phyloP scores from a whole-genome alignment of 2,888 invertebrate genomes.

The Acrobasis repandana region DNA sequence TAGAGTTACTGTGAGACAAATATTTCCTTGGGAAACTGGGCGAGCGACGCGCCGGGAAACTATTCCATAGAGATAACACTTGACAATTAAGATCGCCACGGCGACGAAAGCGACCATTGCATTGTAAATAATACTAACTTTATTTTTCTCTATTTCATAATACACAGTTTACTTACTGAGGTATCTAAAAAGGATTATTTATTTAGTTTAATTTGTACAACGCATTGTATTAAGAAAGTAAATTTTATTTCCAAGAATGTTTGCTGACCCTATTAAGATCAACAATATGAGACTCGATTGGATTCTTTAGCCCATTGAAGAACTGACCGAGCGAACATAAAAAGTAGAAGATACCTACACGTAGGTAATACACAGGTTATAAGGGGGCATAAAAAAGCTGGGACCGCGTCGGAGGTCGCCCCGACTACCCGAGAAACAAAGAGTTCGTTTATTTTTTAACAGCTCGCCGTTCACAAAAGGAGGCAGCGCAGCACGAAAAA shows the following conservation, averaged over 20 bases:
- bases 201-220: conserved; percentile 6
- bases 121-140: conserved; percentile 15
- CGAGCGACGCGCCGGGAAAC: conserved; percentile 43
- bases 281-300: conserved; percentile 78
- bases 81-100: conserved; percentile 15
- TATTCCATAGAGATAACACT: conserved; percentile 31
- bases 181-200: conserved; percentile 7
- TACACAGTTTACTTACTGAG: neutral
- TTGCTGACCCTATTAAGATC: conserved; percentile 37
- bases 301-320: conserved; percentile 82
- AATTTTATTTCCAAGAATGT: conserved; percentile 21
- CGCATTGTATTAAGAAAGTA: conserved; percentile 15
- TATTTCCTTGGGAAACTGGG: conserved; percentile 48
- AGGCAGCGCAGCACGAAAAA: conserved; percentile 79
- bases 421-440: conserved; percentile 83
- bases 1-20: conserved; percentile 71
- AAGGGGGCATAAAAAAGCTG: conserved; percentile 81
- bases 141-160: neutral
- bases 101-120: conserved; percentile 6
- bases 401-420: conserved; percentile 81
- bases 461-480: conserved; percentile 82
- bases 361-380: conserved; percentile 82
- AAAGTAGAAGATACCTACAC: conserved; percentile 81
- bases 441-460: conserved; percentile 83
- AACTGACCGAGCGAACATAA: conserved; percentile 80